Conservation (phyloP, 2,113 vertebrate genomes). For the Neotoma lepida region DNA sequence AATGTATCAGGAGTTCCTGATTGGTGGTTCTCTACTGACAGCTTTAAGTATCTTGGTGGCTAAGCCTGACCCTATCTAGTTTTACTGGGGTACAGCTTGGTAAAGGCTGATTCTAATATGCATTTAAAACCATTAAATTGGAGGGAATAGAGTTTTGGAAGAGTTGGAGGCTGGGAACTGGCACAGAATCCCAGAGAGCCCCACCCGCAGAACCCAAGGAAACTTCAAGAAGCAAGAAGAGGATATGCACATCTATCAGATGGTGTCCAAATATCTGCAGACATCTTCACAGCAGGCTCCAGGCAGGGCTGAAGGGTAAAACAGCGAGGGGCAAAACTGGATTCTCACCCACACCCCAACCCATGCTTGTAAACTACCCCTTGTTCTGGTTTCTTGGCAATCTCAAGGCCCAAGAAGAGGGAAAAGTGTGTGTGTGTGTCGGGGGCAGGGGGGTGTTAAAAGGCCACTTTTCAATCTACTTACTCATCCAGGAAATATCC, state of each 20-base stretch:
- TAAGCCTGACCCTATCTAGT: background rate
- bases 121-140: background rate
- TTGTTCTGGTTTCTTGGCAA: background rate
- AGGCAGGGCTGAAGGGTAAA: background rate
- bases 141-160: background rate
- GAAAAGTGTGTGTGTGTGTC: background rate
- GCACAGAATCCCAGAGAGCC: background rate
- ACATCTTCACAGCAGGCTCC: background rate
- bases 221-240: background rate
- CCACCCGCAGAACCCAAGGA: background rate
- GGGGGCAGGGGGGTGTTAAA: no score
- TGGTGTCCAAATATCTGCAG: background rate
- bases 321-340: background rate
- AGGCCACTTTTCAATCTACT: background rate
- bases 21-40: background rate
- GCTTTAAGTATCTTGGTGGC: background rate
- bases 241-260: background rate
- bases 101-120: background rate
- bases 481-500: background rate
- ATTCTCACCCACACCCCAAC: background rate
- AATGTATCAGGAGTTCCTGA: accelerated
- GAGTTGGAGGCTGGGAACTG: background rate
- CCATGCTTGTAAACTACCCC: background rate
- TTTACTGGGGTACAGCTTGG: background rate
- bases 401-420: background rate